Evolutionary conservation across 2,888 invertebrate genomes (phyloP), one percentile per base, ranked within the genome.

Genomic region (Leptothorax acervorum): DNA sequence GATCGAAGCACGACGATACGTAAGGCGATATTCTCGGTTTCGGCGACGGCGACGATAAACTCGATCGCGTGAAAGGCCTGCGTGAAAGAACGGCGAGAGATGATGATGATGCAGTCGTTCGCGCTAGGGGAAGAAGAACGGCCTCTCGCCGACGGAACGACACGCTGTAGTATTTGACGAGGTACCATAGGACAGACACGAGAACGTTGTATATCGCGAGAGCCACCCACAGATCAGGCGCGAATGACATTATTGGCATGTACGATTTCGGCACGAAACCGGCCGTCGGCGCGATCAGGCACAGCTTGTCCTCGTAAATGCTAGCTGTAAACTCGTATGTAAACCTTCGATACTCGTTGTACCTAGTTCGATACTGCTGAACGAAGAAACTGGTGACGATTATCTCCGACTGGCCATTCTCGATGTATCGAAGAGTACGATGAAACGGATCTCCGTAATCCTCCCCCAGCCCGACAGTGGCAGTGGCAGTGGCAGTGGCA

Each of bases 231-330:
- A 93, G 31, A 0, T 85, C 60, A 0, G 35, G 53, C 0, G 85
- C 42, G 62, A 93, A 93, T 0, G 93, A 92, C 28, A 89, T 4
- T 8, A 92, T 65, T 0, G 91, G 91, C 91, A 92, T 91, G 28
- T 91, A 87, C 0, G 86, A 90, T 63, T 90, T 92, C 0, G 93
- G 90, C 5, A 93, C 48, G 1, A 83, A 53, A 0, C 89, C 87
- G 2, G 88, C 82, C 0, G 91, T 86, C 0, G 88, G 91, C 8
- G 89, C 88, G 5, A 93, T 82, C 18, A 93, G 83, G 57, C 93
- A 93, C 2, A 92, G 28, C 66, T 87, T 90, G 73, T 93, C 93
- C 9, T 91, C 86, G 28, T 83, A 86, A 8, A 92, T 45, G 1
- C 89, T 78, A 0, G 74, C 42, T 0, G 91, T 92, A 35, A 92